A percentile compares a stretch with the other conserved stretches of the same genome.
phyloP scores from a whole-genome alignment of 2,797 vertebrate genomes.

The Eulemur albifrons region DNA sequence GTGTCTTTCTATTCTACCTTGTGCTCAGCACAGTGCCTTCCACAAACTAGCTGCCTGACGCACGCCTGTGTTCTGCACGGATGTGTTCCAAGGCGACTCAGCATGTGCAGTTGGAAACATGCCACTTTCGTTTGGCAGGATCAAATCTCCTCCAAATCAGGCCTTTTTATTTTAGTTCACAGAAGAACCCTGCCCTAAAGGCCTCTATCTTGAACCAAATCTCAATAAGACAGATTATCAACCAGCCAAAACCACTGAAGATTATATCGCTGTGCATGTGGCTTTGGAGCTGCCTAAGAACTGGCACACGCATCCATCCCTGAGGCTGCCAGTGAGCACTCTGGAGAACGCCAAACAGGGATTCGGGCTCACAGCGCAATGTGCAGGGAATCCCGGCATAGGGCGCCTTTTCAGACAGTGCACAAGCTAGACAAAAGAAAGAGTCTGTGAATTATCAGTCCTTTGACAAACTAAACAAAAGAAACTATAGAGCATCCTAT shows the following conservation, averaged over 20 bases:
- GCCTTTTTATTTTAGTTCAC: slow-evolving; percentile 40
- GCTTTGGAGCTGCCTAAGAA: slow-evolving; percentile 29
- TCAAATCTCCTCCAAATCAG: slow-evolving; percentile 38
- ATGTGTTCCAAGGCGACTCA: not conserved
- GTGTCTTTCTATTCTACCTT: not conserved
- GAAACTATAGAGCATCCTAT: not conserved
- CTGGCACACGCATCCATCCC: not conserved
- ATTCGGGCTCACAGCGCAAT: not conserved
- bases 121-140: slow-evolving; percentile 44
- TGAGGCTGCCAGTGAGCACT: not conserved
- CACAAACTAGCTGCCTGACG: not conserved
- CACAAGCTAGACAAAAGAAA: not conserved
- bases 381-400: not conserved
- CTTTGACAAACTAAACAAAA: slow-evolving; percentile 52
- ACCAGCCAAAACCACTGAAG: slow-evolving; percentile 52
- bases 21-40: not conserved
- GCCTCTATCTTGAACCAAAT: not conserved
- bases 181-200: slow-evolving; percentile 29
- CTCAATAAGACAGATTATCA: slow-evolving; percentile 51
- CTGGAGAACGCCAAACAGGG: slow-evolving; percentile 16
- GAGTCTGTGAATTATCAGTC: not conserved
- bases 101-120: not conserved
- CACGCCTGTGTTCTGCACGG: not conserved
- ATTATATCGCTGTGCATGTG: slow-evolving; percentile 3
- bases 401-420: not conserved